phyloP scores from a whole-genome alignment of 2,888 invertebrate genomes.

The Chouioia cunea region DNA sequence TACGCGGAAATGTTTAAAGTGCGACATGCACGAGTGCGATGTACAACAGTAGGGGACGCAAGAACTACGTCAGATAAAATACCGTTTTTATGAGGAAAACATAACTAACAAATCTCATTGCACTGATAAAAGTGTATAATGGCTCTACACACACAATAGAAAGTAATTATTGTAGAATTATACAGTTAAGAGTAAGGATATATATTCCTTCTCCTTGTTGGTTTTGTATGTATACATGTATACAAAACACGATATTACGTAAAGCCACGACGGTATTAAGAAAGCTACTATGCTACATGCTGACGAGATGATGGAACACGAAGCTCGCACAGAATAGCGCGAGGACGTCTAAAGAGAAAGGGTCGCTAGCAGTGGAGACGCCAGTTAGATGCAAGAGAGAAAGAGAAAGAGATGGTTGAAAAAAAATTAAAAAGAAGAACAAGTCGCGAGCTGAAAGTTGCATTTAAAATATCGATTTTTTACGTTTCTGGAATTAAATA shows the following conservation, averaged over 20 bases:
- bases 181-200: too few relatives aligned
- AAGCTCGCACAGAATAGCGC: neutral
- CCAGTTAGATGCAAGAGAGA: neutral
- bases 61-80: too few relatives aligned
- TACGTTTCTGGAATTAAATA: too few relatives aligned
- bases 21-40: too few relatives aligned
- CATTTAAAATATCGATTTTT: neutral
- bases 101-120: slow-evolving; percentile 26
- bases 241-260: slow-evolving; percentile 16
- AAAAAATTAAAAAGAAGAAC: slow-evolving; percentile 4
- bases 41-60: too few relatives aligned
- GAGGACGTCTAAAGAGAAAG: slow-evolving; percentile 10
- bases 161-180: slow-evolving; percentile 35
- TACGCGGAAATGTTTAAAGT: too few relatives aligned
- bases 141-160: neutral
- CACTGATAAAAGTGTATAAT: slow-evolving; percentile 29
- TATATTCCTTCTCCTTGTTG: too few relatives aligned
- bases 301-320: slow-evolving; percentile 28
- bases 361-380: neutral
- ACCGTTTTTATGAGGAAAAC: neutral
- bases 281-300: slow-evolving; percentile 18
- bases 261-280: slow-evolving; percentile 24
- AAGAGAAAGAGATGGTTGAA: neutral
- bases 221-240: too few relatives aligned
- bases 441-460: neutral